These are phyloP conservation scores for Schizopygopsis malacanthus DNA, from an alignment of 2,797 vertebrate genomes.

Conservation along the genomic window DNA sequence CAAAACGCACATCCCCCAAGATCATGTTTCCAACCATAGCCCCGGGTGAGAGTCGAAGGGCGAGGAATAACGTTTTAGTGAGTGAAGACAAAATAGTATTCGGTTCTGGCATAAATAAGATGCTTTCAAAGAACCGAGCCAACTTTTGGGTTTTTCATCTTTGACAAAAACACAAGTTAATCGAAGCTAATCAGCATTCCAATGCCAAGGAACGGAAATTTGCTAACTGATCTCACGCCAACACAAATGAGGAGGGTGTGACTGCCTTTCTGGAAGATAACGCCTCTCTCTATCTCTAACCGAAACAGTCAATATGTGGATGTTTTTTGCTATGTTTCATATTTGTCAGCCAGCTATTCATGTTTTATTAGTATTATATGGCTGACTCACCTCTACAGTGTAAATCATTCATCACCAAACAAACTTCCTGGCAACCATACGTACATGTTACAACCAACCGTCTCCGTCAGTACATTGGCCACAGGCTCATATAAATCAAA, in stretches of 20 bases:
- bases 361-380: slow-evolving; percentile 31
- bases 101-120: slow-evolving; percentile 44
- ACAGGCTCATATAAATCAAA: slow-evolving; percentile 44
- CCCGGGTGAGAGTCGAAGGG: slow-evolving; percentile 25
- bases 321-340: background rate
- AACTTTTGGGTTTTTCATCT: slow-evolving; percentile 39
- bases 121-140: slow-evolving; percentile 42
- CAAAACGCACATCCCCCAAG: slow-evolving; percentile 37
- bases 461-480: slow-evolving; percentile 41
- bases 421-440: slow-evolving; percentile 42
- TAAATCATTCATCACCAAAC: slow-evolving; percentile 48
- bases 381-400: slow-evolving; percentile 19
- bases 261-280: slow-evolving; percentile 54
- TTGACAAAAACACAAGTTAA: slow-evolving; percentile 47
- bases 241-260: slow-evolving; percentile 59
- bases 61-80: slow-evolving; percentile 3
- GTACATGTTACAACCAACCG: slow-evolving; percentile 32
- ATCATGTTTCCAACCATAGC: slow-evolving; percentile 52
- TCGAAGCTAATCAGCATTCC: slow-evolving; percentile 57
- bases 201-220: slow-evolving; percentile 46
- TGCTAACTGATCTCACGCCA: slow-evolving; percentile 51
- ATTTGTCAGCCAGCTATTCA: background rate
- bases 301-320: slow-evolving; percentile 33
- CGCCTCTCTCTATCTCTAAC: background rate
- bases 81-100: slow-evolving; percentile 45